phyloP scores from a whole-genome alignment of 2,113 vertebrate species.

The Paradisaea rubra region DNA sequence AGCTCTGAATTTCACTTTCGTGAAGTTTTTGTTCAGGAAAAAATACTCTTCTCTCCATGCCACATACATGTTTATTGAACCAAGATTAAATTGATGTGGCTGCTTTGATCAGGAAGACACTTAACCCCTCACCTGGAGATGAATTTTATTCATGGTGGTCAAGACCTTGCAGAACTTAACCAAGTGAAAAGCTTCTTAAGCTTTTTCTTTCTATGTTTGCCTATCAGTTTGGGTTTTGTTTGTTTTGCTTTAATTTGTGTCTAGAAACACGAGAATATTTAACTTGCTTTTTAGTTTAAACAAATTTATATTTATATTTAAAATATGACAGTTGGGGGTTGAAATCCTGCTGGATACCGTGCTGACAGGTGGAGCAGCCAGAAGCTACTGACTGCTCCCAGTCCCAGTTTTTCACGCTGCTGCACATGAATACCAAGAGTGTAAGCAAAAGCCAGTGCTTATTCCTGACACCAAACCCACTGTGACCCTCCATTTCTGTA shows the following conservation, averaged over 20 bases:
- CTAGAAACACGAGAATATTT: background rate
- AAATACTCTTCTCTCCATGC: background rate
- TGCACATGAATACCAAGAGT: background rate
- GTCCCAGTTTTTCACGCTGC: background rate
- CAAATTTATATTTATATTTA: background rate
- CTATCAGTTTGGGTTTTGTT: background rate
- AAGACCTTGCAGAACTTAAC: background rate
- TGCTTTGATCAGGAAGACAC: background rate
- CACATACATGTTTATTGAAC: background rate
- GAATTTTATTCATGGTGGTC: background rate
- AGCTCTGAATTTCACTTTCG: background rate
- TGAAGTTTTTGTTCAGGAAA: background rate
- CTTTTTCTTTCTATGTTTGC: background rate
- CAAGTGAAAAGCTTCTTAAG: background rate
- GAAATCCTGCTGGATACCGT: background rate
- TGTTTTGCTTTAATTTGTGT: background rate
- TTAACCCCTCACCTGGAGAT: background rate
- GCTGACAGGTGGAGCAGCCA: slow-evolving; percentile 15
- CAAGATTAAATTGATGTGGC: background rate
- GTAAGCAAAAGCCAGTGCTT: background rate
- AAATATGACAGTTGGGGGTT: background rate
- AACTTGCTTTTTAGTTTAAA: background rate
- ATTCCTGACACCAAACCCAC: background rate
- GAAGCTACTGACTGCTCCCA: background rate
- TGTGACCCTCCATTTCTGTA: background rate